phyloP scores from a whole-genome alignment of 2,113 vertebrate species.

The Sinocyclocheilus grahami region DNA sequence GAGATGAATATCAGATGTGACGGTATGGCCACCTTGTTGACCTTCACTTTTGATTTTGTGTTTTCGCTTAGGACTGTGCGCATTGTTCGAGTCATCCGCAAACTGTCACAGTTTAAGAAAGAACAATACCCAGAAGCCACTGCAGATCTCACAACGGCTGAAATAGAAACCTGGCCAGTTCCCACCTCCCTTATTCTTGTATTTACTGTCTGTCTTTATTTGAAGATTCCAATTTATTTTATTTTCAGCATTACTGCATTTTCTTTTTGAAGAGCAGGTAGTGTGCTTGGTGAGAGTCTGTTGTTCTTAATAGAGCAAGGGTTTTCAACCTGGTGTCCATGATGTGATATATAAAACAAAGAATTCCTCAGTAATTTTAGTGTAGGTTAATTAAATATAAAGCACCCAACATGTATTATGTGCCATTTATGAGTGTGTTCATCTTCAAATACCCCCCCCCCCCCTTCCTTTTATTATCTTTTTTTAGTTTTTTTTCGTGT shows the following conservation, averaged over 20 bases:
- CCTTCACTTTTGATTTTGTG: neutral
- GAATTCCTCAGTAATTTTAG: too few species aligned
- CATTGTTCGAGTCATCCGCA: neutral
- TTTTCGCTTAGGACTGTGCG: neutral
- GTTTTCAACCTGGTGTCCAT: neutral
- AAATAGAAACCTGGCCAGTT: neutral
- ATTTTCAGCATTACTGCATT: neutral
- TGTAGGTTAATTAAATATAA: too few species aligned
- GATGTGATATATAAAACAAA: neutral
- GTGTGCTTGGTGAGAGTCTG: neutral
- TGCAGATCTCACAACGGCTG: neutral
- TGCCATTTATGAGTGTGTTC: neutral
- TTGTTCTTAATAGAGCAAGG: neutral
- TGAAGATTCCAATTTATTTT: neutral
- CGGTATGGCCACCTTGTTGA: neutral
- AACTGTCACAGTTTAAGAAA: constrained; percentile 13
- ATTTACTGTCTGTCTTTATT: neutral
- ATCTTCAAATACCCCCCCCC: neutral
- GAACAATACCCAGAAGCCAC: constrained; percentile 5
- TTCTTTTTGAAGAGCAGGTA: neutral
- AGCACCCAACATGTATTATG: neutral
- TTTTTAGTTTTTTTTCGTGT: too few species aligned
- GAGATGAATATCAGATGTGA: constrained; percentile 10
- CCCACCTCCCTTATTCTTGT: neutral
- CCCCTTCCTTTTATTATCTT: neutral